These are phyloP conservation scores for Drosophila kurseongensis DNA, from an alignment of 1,140 invertebrate species.

Conservation along the genomic window DNA sequence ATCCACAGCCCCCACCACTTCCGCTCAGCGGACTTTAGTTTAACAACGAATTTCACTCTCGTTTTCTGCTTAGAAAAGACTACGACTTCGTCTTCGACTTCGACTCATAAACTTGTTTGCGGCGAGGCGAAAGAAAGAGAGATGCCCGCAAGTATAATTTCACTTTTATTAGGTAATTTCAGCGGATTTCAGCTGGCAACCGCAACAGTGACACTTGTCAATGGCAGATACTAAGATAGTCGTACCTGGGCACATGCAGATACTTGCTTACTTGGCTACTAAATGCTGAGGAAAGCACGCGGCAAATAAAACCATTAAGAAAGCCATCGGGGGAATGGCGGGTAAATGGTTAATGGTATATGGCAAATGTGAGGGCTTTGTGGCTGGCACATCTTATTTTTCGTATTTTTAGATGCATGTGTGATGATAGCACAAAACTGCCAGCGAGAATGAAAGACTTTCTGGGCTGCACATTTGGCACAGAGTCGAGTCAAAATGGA, in stretches of 20 bases:
- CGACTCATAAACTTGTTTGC: constrained; percentile 59
- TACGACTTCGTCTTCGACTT: constrained; percentile 7
- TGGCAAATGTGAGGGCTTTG: constrained; percentile 24
- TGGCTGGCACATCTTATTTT: background rate
- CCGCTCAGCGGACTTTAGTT: constrained; percentile 22
- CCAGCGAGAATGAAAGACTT: constrained; percentile 57
- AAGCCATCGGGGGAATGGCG: constrained; percentile 27
- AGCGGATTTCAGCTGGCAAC: constrained; percentile 28
- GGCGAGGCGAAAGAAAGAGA: constrained; percentile 6
- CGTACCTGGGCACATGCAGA: constrained; percentile 6
- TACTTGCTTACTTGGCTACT: constrained; percentile 2
- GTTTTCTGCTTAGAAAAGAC: constrained; percentile 68
- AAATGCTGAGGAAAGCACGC: constrained; percentile 45
- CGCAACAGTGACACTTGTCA: constrained; percentile 69
- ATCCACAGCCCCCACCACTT: constrained; percentile 11
- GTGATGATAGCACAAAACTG: constrained; percentile 31
- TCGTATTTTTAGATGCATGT: constrained; percentile 15
- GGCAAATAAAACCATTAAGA: constrained; percentile 10
- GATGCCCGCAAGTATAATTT: constrained; percentile 59
- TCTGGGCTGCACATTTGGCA: constrained; percentile 76
- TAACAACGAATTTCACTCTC: constrained; percentile 70
- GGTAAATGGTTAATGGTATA: constrained; percentile 16
- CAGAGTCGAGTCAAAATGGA: constrained; percentile 15
- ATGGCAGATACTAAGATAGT: constrained; percentile 36
- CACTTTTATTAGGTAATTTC: constrained; percentile 81